Base-by-base conservation (phyloP, 2,888 invertebrate genomes). In the Nineta flava region DNA sequence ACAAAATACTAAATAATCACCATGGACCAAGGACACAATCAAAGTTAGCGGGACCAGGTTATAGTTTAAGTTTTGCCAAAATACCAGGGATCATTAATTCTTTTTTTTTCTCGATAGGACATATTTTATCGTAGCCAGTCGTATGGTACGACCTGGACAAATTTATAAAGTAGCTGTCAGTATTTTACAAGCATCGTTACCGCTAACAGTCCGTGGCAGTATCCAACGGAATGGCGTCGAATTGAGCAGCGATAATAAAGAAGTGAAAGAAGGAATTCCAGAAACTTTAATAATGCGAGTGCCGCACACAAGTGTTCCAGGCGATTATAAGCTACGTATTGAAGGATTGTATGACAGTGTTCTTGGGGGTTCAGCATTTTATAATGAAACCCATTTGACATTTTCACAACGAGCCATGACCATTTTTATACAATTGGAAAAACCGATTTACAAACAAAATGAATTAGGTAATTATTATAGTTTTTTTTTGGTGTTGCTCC, bases 351-450 rank as follows among this genome's bases (percentile, higher is more conserved):
- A 86, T 55, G 82, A 86, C 60, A 80, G 80, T 48, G 75, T 85
- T 4, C 76, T 82, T 50, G 91, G 91, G 7, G 94, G 94, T 1
- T 79, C 85, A 49, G 87, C 92, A 0, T 96, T 96, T 66, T 69
- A 79, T 43, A 95, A 96, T 61, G 92, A 93, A 63, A 91, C 92
- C 0, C 71, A 78, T 51, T 72, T 96, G 12, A 73, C 75, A 1
- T 96, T 94, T 69, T 90, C 88, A 0, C 83, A 84, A 58, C 75
- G 94, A 38, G 91, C 93, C 46, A 88, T 94, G 83, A 93, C 95
- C 1, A 88, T 95, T 54, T 93, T 95, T 64, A 86, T 96, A 56
- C 94, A 94, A 67, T 81, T 90, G 59, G 93, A 95, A 64, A 93
- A 93, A 62, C 95, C 95, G 0, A 79, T 94, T 5, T 96, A 96